Base-by-base conservation (phyloP, 2,113 vertebrate species). In the Bagarius yarrelli region DNA sequence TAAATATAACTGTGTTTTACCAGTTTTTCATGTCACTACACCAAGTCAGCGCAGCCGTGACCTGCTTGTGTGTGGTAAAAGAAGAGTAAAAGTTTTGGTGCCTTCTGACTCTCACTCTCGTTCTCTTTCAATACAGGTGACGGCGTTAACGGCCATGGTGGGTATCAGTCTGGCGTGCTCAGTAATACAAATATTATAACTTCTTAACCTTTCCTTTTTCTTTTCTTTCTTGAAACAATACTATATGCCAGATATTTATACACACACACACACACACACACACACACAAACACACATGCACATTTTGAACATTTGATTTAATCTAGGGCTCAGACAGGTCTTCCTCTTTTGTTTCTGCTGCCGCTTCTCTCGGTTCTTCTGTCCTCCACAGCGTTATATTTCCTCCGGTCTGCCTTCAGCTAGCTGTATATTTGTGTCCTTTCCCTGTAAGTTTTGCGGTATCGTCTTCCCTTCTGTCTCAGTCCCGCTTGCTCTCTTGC, bases 141-240 rank as follows among this genome's bases (percentile, higher is more conserved):
- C 75, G 84, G 83, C 81, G 74, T 87, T 80, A 87, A 87, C 63
- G 83, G 83, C 77, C 85, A 85, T 85, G 85, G 85, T 87, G 85
- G 85, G 85, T 87, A 87, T 85, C 64, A 66, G 67, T 81, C 27
- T 63, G 78, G 73, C 61, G 32, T 61, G 76, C 59, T 66, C 47
- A 80, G 73, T 73, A 73, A 55, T 34, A 73, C 70, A 78, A 81
- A 30, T 64, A 78, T 18, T 74, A 56, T 56, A 78, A 70, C 67
- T 53, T 83, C 50, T 56, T 79, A 36, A 59, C 3, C 69, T 77
- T 76, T 77, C 59, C 30, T 59, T 79, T 66, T 84, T n/a, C 82
- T 36, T 52, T 75, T 30, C 56, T 59, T 85, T 3, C 85, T 30
- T 73, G 40, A 59, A 36, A 75, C 14, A 19, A 36, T 47, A n/a